Base-by-base conservation (phyloP, 2,888 invertebrate genomes). In the Spicauda simplicius region DNA sequence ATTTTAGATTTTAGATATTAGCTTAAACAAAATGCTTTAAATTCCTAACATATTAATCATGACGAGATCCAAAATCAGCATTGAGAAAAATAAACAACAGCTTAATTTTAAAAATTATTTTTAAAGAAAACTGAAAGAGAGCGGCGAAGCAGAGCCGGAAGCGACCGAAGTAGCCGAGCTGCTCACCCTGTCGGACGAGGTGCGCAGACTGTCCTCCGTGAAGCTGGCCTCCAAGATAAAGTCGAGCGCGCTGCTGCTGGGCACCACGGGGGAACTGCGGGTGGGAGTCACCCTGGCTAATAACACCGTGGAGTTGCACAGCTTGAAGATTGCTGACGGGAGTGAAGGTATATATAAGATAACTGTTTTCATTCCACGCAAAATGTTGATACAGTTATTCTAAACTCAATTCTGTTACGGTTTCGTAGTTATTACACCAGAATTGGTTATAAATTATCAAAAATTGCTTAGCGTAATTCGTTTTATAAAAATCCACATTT, bases 231-330 rank as follows among this genome's bases (percentile, higher is more conserved):
- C 94, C n/a, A 96, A 96, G 87, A 90, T 95, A 45, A 97, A 97
- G 84, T 95, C 96, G 0, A 87, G 96, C 0, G 95, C 96, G 75
- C 81, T 97, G 2, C 85, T 97, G 37, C 83, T 96, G 67, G 97
- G 97, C 1, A 95, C 94, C 64, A 96, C 95, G 7, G 95, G 95
- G 2, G 97, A 97, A 81, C 81, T 97, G 5, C 94, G 97, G 74
- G 88, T 97, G 6, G 94, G 95, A 0, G 92, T 94, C 3, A 94
- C 95, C 20, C 84, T 97, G 41, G 94, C 95, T 10, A 97, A 97
- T 79, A 98, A 98, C 80, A 95, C 95, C 0, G 89, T 98, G 8
- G 96, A 96, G 73, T 83, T 98, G 66, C 95, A 96, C 82, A 94
- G 95, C 62, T 80, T 95, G 71, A 87, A 86, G 67, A 76, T 93